Percentiles rank a stretch among this genome's conserved stretches.
Conservation (phyloP, 2,888 invertebrate species). For the Plebejus argus region DNA sequence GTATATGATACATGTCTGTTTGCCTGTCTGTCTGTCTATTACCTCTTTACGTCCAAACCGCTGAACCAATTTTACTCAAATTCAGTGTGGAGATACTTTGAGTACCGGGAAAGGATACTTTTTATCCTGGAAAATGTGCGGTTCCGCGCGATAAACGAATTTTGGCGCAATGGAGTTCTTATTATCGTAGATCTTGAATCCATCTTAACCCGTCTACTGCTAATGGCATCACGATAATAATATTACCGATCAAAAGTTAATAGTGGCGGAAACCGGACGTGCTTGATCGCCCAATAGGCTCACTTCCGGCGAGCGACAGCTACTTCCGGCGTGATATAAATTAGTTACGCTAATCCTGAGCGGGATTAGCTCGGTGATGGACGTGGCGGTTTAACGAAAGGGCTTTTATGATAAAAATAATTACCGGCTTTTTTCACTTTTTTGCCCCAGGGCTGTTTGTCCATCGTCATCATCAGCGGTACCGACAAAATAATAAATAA, state of each 20-base stretch:
- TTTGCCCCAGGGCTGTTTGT: background rate
- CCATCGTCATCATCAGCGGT: background rate
- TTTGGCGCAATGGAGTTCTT: no score
- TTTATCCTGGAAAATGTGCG: no score
- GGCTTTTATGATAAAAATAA: background rate
- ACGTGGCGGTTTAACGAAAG: background rate
- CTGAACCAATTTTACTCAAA: no score
- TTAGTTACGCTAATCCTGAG: slow-evolving; percentile 9
- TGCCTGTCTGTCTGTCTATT: no score
- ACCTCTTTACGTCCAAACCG: no score
- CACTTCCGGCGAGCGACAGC: slow-evolving; percentile 19
- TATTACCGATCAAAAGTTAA: background rate
- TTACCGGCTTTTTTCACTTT: background rate
- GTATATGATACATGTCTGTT: no score
- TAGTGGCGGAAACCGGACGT: slow-evolving; percentile 15
- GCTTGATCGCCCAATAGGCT: background rate
- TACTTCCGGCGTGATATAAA: slow-evolving; percentile 26
- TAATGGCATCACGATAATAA: background rate
- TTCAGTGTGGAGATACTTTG: no score
- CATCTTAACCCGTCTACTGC: background rate
- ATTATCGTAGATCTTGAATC: no score
- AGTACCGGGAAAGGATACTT: no score
- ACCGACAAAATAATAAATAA: no score
- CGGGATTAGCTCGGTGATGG: background rate
- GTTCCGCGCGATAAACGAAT: no score